Evolutionary conservation across 2,113 vertebrate species (phyloP).

Genomic region (Oncorhynchus gorbuscha): DNA sequence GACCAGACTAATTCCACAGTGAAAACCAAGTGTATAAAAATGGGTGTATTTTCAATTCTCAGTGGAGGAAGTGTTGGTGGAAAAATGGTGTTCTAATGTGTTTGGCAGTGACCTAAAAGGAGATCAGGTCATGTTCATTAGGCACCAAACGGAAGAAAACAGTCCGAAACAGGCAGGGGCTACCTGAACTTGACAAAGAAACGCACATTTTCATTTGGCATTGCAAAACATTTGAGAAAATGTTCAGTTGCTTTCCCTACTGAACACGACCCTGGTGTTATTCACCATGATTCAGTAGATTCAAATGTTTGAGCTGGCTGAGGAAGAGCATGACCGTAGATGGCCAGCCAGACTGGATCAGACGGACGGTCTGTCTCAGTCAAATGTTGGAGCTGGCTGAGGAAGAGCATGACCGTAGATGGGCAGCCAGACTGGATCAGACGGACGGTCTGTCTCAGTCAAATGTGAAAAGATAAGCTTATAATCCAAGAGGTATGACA

Average conservation of each 20-base stretch:
- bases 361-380: slow-evolving; percentile 36
- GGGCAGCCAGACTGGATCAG: slow-evolving; percentile 12
- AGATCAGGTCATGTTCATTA: neutral
- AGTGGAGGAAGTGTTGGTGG: neutral
- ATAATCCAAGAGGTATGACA: slow-evolving; percentile 66
- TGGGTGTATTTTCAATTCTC: too few species aligned
- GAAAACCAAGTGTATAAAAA: neutral
- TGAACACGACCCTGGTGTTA: neutral
- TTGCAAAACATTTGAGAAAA: too few species aligned
- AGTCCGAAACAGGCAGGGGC: too few species aligned
- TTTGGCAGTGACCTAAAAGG: neutral
- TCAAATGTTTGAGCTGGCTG: neutral
- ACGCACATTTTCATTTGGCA: too few species aligned
- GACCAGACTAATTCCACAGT: too few species aligned
- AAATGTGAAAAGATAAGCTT: slow-evolving; percentile 64
- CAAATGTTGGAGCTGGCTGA: neutral
- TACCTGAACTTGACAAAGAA: too few species aligned
- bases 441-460: slow-evolving; percentile 37
- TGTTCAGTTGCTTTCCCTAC: too few species aligned
- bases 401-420: slow-evolving; percentile 19
- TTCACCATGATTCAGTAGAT: neutral
- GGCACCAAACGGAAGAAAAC: too few species aligned
- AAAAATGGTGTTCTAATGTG: neutral
- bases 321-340: slow-evolving; percentile 16
- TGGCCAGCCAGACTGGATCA: slow-evolving; percentile 14